phyloP scores from a whole-genome alignment of 2,888 invertebrate species.

The Eutolmus rufibarbis region DNA sequence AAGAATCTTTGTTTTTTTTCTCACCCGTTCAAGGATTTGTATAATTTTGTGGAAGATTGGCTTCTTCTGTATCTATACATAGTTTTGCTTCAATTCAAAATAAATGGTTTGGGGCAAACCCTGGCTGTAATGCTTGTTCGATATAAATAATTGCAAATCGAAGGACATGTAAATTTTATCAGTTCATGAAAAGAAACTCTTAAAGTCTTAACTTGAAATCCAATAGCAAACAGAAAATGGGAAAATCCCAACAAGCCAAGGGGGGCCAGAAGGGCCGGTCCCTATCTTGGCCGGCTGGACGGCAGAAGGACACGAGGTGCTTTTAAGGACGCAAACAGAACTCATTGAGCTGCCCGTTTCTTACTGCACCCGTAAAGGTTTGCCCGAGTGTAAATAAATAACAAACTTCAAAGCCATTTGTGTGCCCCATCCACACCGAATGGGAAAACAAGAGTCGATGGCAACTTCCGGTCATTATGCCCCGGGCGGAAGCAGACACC shows the following conservation, averaged over 20 bases:
- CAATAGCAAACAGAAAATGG: background rate
- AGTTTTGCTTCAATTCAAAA: background rate
- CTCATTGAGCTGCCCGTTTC: slow-evolving; percentile 27
- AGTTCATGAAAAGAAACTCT: background rate
- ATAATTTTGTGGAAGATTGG: background rate
- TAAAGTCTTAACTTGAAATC: background rate
- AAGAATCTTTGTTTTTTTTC: background rate
- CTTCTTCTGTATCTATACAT: background rate
- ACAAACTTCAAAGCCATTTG: slow-evolving; percentile 40
- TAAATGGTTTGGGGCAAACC: too few relatives aligned
- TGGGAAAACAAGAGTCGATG: slow-evolving; percentile 41
- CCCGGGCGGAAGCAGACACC: slow-evolving; percentile 62
- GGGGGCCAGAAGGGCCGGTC: background rate
- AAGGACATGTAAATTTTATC: slow-evolving; percentile 9
- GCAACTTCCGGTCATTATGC: slow-evolving; percentile 59
- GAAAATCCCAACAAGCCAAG: background rate
- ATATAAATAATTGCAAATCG: background rate
- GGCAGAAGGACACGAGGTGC: slow-evolving; percentile 27
- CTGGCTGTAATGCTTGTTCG: background rate
- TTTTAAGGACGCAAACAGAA: slow-evolving; percentile 30
- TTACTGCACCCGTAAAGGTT: slow-evolving; percentile 1
- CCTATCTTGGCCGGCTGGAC: background rate
- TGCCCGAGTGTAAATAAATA: slow-evolving; percentile 28
- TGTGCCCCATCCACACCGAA: slow-evolving; percentile 26
- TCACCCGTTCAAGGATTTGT: background rate